Evolutionary conservation across 2,797 vertebrate genomes (phyloP).

Genomic region (Sphenopsis melanotis): DNA sequence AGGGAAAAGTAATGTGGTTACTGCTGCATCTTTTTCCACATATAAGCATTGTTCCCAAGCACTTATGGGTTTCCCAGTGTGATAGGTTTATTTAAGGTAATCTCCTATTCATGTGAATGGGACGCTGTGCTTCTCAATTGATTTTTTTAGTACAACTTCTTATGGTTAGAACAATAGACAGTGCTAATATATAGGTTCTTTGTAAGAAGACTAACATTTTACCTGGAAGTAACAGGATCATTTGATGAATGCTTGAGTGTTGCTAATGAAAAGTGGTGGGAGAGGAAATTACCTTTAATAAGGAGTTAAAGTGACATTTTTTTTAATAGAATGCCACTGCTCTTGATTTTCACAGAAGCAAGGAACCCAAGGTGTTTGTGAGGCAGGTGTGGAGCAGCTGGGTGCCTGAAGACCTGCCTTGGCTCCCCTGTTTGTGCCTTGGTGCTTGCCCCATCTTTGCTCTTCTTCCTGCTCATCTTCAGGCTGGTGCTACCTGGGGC

Average conservation of each 20-base stretch:
- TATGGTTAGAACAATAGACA: neutral
- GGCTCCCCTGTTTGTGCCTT: neutral
- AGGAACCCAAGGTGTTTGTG: neutral
- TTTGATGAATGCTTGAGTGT: slow-evolving; percentile 30
- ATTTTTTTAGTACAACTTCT: neutral
- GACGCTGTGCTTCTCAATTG: neutral
- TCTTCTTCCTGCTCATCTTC: neutral
- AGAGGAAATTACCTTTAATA: slow-evolving; percentile 60
- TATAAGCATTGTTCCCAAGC: neutral
- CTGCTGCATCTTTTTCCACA: neutral
- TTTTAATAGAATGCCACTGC: neutral
- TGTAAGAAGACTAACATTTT: neutral
- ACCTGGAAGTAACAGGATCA: slow-evolving; percentile 5
- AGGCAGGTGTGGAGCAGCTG: neutral
- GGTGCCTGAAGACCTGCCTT: neutral
- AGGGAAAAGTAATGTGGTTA: neutral
- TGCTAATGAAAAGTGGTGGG: slow-evolving; percentile 48
- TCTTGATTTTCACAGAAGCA: neutral
- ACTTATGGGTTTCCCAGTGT: neutral
- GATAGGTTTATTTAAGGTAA: slow-evolving; percentile 21
- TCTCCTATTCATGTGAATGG: neutral
- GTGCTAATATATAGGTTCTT: neutral
- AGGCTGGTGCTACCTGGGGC: fast-evolving
- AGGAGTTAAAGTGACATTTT: slow-evolving; percentile 55
- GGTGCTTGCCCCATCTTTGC: neutral